These are phyloP conservation scores for Pterocles gutturalis DNA, from an alignment of 2,113 vertebrate species.

Conservation along the genomic window DNA sequence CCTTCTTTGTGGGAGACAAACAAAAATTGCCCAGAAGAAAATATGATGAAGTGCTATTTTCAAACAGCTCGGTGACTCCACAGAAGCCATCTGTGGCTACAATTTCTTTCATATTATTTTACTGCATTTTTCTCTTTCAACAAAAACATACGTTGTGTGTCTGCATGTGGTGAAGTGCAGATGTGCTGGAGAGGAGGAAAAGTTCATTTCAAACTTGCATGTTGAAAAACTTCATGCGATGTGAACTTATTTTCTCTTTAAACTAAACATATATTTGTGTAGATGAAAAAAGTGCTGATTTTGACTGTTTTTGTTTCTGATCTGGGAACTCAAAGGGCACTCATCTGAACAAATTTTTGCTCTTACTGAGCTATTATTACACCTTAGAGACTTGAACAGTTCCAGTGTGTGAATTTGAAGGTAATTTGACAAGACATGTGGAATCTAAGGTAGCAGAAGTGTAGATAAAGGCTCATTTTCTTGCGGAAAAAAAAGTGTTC, in stretches of 20 bases:
- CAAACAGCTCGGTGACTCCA: neutral
- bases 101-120: slow-evolving; percentile 31
- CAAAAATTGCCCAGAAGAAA: slow-evolving; percentile 1
- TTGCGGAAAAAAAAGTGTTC: neutral
- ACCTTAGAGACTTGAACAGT: slow-evolving; percentile 27
- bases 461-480: slow-evolving; percentile 19
- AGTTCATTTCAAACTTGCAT: neutral
- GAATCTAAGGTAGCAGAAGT: slow-evolving; percentile 41
- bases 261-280: slow-evolving; percentile 30
- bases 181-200: slow-evolving; percentile 31
- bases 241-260: slow-evolving; percentile 51
- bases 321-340: slow-evolving; percentile 2
- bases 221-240: neutral
- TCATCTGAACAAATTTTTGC: slow-evolving; percentile 47
- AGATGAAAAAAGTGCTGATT: slow-evolving; percentile 46
- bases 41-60: neutral
- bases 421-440: slow-evolving; percentile 57
- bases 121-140: slow-evolving; percentile 23
- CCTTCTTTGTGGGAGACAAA: neutral
- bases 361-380: slow-evolving; percentile 51
- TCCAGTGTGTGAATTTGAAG: slow-evolving; percentile 32
- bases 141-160: neutral
- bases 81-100: neutral
- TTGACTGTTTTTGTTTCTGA: slow-evolving; percentile 46
- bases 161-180: slow-evolving; percentile 25